Evolutionary conservation across 1,140 invertebrate genomes (phyloP).

Genomic region (Cotesia typhae): DNA sequence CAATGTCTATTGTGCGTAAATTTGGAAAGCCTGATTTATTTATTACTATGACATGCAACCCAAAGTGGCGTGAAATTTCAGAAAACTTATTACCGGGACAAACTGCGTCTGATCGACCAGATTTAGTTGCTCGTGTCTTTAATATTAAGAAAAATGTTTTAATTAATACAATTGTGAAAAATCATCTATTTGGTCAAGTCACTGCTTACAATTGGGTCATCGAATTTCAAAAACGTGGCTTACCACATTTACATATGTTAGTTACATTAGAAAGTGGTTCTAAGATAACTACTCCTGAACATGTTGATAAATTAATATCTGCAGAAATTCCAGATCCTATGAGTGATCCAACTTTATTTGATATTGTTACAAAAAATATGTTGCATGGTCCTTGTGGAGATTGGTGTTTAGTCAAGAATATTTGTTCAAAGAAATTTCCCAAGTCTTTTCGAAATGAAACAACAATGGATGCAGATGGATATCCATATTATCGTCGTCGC

Average conservation of each 20-base stretch:
- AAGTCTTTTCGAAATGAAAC: not conserved
- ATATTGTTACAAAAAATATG: too few species aligned
- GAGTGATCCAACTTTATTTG: too few species aligned
- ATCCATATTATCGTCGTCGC: not conserved
- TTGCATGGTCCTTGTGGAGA: too few species aligned
- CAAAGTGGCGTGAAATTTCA: too few species aligned
- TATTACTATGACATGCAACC: too few species aligned
- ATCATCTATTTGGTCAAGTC: slow-evolving; percentile 9
- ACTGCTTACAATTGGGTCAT: slow-evolving; percentile 9
- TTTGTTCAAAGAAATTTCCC: too few species aligned
- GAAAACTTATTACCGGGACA: too few species aligned
- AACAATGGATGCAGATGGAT: slow-evolving; percentile 19
- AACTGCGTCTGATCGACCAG: too few species aligned
- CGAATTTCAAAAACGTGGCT: slow-evolving; percentile 11
- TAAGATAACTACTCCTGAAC: not conserved
- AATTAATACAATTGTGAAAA: slow-evolving; percentile 12
- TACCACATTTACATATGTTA: slow-evolving; percentile 32
- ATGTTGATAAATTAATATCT: too few species aligned
- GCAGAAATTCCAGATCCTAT: too few species aligned
- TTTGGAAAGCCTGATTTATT: slow-evolving; percentile 38
- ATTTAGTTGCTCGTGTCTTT: slow-evolving; percentile 8
- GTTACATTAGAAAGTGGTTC: slow-evolving; percentile 40
- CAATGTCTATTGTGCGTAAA: slow-evolving; percentile 55
- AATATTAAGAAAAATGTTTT: slow-evolving; percentile 29
- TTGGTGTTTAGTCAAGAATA: too few species aligned